phyloP scores from a whole-genome alignment of 2,888 invertebrate genomes.

The Acronicta alni region DNA sequence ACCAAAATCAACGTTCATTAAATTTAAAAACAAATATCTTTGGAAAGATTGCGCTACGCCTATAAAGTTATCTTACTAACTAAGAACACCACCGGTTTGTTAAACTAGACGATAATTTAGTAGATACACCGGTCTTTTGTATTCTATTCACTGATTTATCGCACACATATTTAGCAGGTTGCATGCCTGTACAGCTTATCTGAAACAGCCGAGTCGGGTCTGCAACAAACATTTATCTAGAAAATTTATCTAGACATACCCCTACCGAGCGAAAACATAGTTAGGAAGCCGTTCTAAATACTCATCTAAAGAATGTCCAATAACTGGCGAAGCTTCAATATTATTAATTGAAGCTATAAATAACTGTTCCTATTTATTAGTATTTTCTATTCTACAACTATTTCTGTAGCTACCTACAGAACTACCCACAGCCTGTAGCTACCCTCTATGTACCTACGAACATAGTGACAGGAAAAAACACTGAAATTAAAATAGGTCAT shows the following conservation, averaged over 20 bases:
- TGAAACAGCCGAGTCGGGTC: constrained; percentile 58
- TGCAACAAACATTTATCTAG: constrained; percentile 68
- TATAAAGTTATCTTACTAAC: constrained; percentile 22
- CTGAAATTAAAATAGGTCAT: too few species aligned
- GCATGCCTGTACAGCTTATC: constrained; percentile 71
- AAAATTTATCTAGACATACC: constrained; percentile 71
- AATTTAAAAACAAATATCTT: constrained; percentile 39
- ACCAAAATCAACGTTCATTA: constrained; percentile 23
- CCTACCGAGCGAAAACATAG: constrained; percentile 54
- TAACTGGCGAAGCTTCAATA: constrained; percentile 43
- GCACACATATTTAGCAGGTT: constrained; percentile 69
- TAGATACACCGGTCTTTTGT: constrained; percentile 55
- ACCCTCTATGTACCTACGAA: too few species aligned
- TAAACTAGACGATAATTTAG: constrained; percentile 51
- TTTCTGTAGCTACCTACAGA: too few species aligned
- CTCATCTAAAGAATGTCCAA: constrained; percentile 55
- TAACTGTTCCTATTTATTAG: too few species aligned
- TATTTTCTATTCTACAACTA: too few species aligned
- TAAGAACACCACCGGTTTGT: constrained; percentile 44
- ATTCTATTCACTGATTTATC: constrained; percentile 70
- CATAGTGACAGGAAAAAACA: too few species aligned
- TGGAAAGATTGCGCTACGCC: constrained; percentile 34
- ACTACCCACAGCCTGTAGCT: too few species aligned
- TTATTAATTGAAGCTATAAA: constrained; percentile 44
- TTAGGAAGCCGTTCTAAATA: constrained; percentile 47